Base-by-base conservation (phyloP, 2,113 vertebrate species). In the Chamaetylas fuelleborni region DNA sequence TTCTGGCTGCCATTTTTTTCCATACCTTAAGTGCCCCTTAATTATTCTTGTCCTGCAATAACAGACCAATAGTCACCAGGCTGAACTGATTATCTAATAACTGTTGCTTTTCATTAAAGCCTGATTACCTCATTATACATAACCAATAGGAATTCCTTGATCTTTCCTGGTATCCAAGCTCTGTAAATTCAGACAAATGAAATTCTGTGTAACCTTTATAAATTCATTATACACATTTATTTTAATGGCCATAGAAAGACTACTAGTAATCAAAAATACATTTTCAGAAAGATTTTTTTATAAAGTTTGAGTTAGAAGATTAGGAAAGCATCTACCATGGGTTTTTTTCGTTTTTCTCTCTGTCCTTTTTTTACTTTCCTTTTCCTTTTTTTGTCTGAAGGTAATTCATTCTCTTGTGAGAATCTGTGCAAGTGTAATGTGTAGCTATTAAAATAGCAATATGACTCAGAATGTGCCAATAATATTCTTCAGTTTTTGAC, bases 21-120 rank as follows among this genome's bases (percentile, higher is more conserved):
- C 93, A 66, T 97, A 98, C 90, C 96, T 97, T 94, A 96, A 96
- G 95, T 96, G 97, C 80, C 91, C 95, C 95, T 97, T 97, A 95
- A 97, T 97, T 97, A 95, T 93, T 96, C 96, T 95, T 93, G 93
- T 94, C 92, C 89, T 95, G 88, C 91, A 94, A 79, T 94, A 94
- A 87, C 93, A 96, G 96, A 96, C 96, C 97, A 89, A 93, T 83
- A 95, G 95, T 93, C 96, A 95, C 87, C 93, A 94, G 90, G 97
- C 97, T 97, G 96, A 97, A 95, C 96, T 94, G 97, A 97, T 97
- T 92, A 97, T 97, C 92, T 97, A 95, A 97, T 97, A 96, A 96
- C 93, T 88, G 96, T 90, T 94, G 94, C 95, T 97, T 98, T 97
- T 97, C 97, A 97, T 98, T 93, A 97, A 95, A 94, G 77, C 77